Evolutionary conservation across 92 coral and sea anemone species (phyloP), one percentile per base, ranked within the genome.

Genomic region (Ricordea florida): DNA sequence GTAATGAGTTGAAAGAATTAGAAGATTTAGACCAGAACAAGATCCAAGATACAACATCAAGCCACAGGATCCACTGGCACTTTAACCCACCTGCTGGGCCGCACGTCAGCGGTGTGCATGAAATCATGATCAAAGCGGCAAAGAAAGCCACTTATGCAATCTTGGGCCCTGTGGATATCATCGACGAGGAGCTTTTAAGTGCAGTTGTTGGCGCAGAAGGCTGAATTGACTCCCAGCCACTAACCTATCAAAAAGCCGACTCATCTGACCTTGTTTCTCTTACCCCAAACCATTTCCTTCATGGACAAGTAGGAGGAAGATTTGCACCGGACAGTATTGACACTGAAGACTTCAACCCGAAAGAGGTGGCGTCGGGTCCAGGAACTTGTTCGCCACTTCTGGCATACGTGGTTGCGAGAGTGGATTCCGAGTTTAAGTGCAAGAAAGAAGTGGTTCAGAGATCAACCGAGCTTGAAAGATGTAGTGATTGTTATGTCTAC

Each of bases 201-300:
- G 80, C 85, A 34, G 63, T 61, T 10, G 72, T 59, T 14, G 85
- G 85, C 3, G 86, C 80, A 11, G 90, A 85, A 62, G 82, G 72
- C 9, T 74, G 79, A 35, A 63, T 85, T 28, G 74, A 57, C 35
- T 80, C 83, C 7, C 56, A 74, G 36, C 83, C 87, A 1, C 47
- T 80, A 26, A 85, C 86, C 4, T 71, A 79, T 60, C 82, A 79
- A 23, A 70, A 81, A 32, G 75, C 62, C 13, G 38, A 62, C 57
- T 85, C 91, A 9, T 50, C 25, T 10, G 87, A 80, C 46, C 28
- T 55, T 22, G 64, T 41, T 10, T 86, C 82, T 15, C 72, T 80
- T 1, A 80, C 67, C 14, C 87, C 83, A 34, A 86, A 86, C 30
- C 79, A 86, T 29, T 80, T 80, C 37, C 46, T 86, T n/a, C 83